These are phyloP conservation scores for Rhizoglyphus robini DNA, from an alignment of 1,140 invertebrate species.

Conservation along the genomic window DNA sequence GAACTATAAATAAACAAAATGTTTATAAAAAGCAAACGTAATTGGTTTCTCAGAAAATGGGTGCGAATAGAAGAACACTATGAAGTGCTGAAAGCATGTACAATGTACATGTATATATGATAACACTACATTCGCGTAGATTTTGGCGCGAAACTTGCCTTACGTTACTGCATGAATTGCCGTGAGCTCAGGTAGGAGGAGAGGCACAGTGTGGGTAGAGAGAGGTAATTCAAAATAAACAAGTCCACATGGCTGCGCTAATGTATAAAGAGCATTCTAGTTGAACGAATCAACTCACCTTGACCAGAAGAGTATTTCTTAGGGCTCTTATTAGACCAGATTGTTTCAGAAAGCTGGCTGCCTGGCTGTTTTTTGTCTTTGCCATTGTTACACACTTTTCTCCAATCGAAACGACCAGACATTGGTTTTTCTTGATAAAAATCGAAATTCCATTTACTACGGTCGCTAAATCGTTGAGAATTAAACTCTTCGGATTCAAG, in stretches of 20 bases:
- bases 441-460: constrained; percentile 24
- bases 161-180: too few species aligned
- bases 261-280: neutral
- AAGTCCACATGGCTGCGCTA: constrained; percentile 9
- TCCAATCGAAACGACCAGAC: constrained; percentile 22
- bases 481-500: constrained; percentile 4
- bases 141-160: neutral
- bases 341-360: neutral
- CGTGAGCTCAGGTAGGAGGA: neutral
- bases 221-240: constrained; percentile 12
- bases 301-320: neutral
- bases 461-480: neutral
- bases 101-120: too few species aligned
- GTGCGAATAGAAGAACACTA: too few species aligned
- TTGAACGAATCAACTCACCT: neutral
- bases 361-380: too few species aligned
- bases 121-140: too few species aligned
- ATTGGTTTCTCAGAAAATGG: too few species aligned
- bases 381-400: neutral
- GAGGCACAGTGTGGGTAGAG: neutral
- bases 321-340: neutral
- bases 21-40: too few species aligned
- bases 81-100: too few species aligned
- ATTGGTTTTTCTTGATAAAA: constrained; percentile 22
- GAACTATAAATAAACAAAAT: too few species aligned